Evolutionary conservation across 2,113 vertebrate species (phyloP), one percentile per base, ranked within the genome.

Genomic region (Oncorhynchus tshawytscha): DNA sequence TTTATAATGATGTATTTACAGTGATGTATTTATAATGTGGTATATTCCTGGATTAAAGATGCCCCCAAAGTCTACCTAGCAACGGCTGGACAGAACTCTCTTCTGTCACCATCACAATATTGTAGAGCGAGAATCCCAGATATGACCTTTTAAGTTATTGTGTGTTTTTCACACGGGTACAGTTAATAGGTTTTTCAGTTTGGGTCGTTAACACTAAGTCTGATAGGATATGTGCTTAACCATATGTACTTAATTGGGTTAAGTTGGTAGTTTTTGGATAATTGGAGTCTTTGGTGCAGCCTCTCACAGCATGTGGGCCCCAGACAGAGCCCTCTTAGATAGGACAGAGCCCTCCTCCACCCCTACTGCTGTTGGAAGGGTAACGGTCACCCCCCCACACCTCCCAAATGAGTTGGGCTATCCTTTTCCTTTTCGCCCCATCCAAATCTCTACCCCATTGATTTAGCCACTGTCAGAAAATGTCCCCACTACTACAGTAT

Each of bases 241-340:
- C 74, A 74, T 73, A 62, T 65, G 70, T 70, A 39, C 31, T 69
- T 48, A 66, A 74, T 71, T 70, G 73, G 72, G 29, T 67, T 73
- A 49, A 59, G 39, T 72, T 31, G 9, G 12, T 45, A 24, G 29
- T 68, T 68, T 68, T 68, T 68, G 31, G 67, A 31, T 67, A 31
- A 31, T 68, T 45, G 27, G 16, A 34, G 15, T 15, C 67, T 34
- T 31, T 68, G 67, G 18, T 12, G 16, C 8, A 68, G 31, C 31
- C 15, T 18, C 66, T 67, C 13, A 18, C 15, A 67, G 66, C 29
- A 67, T 31, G 27, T 3, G 66, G 66, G 11, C 24, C 64, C 11
- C 51, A 18, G 51, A 18, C 51, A 54, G 16, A 45, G 39, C 8
- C 51, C 16, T 5, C 51, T 51, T 16, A 51, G 49, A 51, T 3